Percentiles rank a stretch among this genome's conserved stretches.
phyloP scores from a whole-genome alignment of 2,797 vertebrate species.

The Lemur catta region DNA sequence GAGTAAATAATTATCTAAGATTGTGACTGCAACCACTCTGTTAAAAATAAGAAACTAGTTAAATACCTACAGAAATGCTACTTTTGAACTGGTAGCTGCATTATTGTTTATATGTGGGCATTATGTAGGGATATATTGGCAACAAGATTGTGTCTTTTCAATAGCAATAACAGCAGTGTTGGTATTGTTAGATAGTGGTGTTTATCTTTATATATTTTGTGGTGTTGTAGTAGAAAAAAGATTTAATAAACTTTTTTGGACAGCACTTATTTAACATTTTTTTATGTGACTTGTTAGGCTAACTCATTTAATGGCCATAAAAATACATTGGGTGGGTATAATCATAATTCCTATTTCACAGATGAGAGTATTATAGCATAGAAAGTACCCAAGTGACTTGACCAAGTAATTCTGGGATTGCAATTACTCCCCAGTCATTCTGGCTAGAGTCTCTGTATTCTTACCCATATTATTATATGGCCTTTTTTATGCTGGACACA shows the following conservation, averaged over 20 bases:
- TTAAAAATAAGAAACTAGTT: not conserved
- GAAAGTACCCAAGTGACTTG: not conserved
- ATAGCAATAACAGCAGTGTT: not conserved
- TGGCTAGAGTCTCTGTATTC: not conserved
- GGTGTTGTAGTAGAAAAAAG: not conserved
- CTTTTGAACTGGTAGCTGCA: not conserved
- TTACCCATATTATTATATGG: too few relatives aligned
- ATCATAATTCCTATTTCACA: not conserved
- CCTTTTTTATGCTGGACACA: not conserved
- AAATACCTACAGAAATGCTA: not conserved
- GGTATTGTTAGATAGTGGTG: not conserved
- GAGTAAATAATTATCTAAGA: not conserved
- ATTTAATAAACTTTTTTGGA: not conserved
- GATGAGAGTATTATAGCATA: not conserved
- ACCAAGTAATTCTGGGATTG: not conserved
- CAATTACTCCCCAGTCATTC: not conserved
- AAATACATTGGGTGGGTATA: not conserved
- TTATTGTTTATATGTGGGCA: not conserved
- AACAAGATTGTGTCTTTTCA: not conserved
- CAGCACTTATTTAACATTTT: not conserved
- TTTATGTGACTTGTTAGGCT: not conserved
- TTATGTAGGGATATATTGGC: too few relatives aligned
- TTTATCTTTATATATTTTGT: not conserved
- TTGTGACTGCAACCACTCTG: not conserved
- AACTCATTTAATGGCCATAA: not conserved